Conservation (phyloP, 2,888 invertebrate species). For the Tribolium freemani region DNA sequence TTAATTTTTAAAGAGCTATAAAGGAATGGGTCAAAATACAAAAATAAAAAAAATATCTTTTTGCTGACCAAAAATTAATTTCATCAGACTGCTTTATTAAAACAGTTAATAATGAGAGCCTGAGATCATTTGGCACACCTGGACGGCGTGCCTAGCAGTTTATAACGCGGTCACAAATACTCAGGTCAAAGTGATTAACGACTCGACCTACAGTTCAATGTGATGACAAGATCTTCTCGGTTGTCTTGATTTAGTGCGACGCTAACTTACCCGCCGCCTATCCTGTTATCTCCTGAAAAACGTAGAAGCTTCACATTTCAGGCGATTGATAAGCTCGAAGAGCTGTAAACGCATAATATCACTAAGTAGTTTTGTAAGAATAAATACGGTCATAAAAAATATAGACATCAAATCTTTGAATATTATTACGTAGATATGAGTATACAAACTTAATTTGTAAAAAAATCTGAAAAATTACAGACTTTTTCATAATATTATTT, state of each 20-base stretch:
- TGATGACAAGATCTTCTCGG: constrained; percentile 47
- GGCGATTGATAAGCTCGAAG: constrained; percentile 18
- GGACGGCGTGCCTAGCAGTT: constrained; percentile 14
- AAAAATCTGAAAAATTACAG: no score
- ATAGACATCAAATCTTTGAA: no score
- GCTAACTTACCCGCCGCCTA: constrained; percentile 46
- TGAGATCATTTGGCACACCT: constrained; percentile 20
- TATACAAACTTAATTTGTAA: no score
- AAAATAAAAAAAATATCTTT: background rate
- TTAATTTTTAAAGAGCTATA: no score
- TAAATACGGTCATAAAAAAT: no score
- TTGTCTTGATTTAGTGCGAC: constrained; percentile 49
- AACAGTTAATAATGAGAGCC: constrained; percentile 29
- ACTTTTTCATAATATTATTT: no score
- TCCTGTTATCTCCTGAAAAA: constrained; percentile 43
- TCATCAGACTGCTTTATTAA: constrained; percentile 29
- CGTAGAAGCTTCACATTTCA: constrained; percentile 36
- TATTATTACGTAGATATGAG: no score
- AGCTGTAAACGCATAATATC: constrained; percentile 39
- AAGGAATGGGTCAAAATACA: no score
- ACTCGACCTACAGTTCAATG: constrained; percentile 44
- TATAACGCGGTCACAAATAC: constrained; percentile 38
- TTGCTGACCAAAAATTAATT: constrained; percentile 13
- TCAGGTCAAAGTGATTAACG: constrained; percentile 45
- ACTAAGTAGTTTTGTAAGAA: background rate